phyloP scores from a whole-genome alignment of 1,140 invertebrate species.

The Wasmannia auropunctata region DNA sequence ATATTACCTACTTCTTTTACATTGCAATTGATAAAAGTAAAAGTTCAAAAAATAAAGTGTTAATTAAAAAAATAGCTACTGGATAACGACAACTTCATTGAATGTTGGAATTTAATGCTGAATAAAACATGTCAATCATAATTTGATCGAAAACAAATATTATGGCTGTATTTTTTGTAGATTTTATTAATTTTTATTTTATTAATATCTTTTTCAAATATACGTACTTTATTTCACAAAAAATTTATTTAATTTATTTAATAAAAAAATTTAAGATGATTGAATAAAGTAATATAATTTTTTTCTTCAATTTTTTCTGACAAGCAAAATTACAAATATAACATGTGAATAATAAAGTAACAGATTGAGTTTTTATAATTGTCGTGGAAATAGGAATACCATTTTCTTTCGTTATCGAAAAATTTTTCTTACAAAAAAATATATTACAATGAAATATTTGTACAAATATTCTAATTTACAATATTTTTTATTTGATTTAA shows the following conservation, averaged over 20 bases:
- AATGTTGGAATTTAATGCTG: not conserved
- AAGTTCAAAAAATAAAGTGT: not conserved
- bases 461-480: not conserved
- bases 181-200: not conserved
- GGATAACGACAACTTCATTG: not conserved
- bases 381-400: not conserved
- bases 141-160: not conserved
- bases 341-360: not conserved
- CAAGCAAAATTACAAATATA: not conserved
- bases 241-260: not conserved
- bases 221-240: not conserved
- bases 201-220: not conserved
- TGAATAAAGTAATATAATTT: not conserved
- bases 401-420: not conserved
- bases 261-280: not conserved
- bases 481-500: constrained; percentile 11
- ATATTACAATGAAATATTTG: not conserved
- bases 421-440: not conserved
- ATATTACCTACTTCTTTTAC: not conserved
- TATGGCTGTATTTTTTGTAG: not conserved
- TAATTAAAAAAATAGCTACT: not conserved
- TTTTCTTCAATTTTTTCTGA: not conserved
- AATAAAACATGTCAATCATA: not conserved
- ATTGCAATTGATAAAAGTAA: not conserved
- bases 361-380: not conserved